Evolutionary conservation across 2,888 invertebrate species (phyloP).

Genomic region (Eupithecia abbreviata): DNA sequence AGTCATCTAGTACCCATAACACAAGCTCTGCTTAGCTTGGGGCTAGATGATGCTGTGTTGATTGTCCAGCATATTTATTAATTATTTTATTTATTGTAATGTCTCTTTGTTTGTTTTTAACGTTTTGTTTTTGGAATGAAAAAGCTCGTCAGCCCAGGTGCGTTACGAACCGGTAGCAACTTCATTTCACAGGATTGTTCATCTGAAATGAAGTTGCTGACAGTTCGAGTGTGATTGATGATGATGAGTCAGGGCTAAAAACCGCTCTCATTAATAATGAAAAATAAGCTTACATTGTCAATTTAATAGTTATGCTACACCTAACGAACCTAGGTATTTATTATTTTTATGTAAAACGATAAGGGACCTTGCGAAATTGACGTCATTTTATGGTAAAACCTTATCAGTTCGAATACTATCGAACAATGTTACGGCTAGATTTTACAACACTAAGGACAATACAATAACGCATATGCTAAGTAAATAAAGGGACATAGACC

Average conservation of each 20-base stretch:
- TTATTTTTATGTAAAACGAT: not conserved
- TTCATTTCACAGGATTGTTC: no score
- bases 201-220: no score
- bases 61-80: no score
- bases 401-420: not conserved
- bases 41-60: no score
- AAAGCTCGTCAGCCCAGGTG: no score
- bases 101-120: no score
- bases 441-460: not conserved
- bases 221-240: no score
- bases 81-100: no score
- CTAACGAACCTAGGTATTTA: not conserved
- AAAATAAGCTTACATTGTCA: not conserved
- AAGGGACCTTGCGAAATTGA: not conserved
- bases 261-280: not conserved
- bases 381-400: not conserved
- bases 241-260: not conserved
- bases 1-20: no score
- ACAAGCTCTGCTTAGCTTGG: no score
- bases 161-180: no score
- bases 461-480: not conserved
- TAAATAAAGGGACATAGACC: conserved; percentile 4
- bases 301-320: not conserved
- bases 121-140: no score
- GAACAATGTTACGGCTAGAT: not conserved